Percentiles rank a stretch among this genome's conserved stretches.
Conservation (phyloP, 1,140 invertebrate genomes). For the Heliconius hewitsoni region DNA sequence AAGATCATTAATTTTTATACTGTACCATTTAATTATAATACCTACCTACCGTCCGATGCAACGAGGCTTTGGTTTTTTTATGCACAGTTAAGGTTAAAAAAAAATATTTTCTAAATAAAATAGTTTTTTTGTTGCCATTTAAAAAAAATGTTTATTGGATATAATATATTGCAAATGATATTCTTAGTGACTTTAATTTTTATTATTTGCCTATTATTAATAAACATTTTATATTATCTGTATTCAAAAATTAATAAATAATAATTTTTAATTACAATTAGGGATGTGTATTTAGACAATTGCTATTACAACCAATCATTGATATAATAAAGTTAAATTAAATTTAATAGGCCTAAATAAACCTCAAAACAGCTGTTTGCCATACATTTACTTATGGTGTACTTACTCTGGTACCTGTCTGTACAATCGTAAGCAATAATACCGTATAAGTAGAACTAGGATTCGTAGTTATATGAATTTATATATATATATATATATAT, state of each 20-base stretch:
- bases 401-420: conserved; percentile 1
- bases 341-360: not conserved
- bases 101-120: not conserved
- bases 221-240: too few species aligned
- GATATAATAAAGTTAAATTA: not conserved
- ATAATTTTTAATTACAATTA: too few species aligned
- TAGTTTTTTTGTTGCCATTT: not conserved
- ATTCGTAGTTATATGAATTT: not conserved
- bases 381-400: not conserved
- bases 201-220: too few species aligned
- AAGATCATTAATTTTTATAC: conserved; percentile 26
- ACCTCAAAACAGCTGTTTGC: not conserved
- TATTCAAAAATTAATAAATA: too few species aligned
- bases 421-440: conserved; percentile 14
- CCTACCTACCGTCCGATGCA: conserved; percentile 7
- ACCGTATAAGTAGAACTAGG: not conserved
- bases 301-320: too few species aligned
- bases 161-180: too few species aligned
- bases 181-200: too few species aligned
- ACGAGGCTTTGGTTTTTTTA: conserved; percentile 1
- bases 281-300: too few species aligned
- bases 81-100: not conserved
- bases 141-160: not conserved
- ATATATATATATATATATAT: not conserved
- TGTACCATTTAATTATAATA: conserved; percentile 13